Conservation (phyloP, 2,888 invertebrate genomes). For the Orchestes rusci region DNA sequence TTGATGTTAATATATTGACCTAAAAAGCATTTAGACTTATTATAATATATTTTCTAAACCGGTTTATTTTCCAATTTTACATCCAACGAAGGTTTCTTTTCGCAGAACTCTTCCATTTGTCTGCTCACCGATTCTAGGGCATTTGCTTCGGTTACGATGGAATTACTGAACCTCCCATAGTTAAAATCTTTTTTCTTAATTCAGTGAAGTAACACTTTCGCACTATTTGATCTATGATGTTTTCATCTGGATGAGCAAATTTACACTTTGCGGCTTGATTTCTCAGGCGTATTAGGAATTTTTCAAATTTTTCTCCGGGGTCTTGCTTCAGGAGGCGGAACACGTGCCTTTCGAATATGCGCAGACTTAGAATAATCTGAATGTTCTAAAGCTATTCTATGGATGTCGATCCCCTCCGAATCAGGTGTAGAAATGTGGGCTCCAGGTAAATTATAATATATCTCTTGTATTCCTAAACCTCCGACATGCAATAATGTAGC, state of each 20-base stretch:
- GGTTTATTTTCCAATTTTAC: too few species aligned
- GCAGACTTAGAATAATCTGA: slow-evolving; percentile 29
- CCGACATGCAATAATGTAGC: slow-evolving; percentile 29
- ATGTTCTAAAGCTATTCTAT: slow-evolving; percentile 19
- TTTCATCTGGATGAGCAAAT: slow-evolving; percentile 26
- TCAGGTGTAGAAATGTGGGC: slow-evolving; percentile 15
- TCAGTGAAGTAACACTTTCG: slow-evolving; percentile 16
- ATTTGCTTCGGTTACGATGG: slow-evolving; percentile 17
- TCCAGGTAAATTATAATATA: slow-evolving; percentile 26
- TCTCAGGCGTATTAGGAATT: slow-evolving; percentile 31
- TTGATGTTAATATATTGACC: too few species aligned
- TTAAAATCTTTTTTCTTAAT: slow-evolving; percentile 18
- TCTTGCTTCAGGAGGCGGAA: slow-evolving; percentile 32
- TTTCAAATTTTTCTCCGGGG: slow-evolving; percentile 33
- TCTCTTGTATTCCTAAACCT: slow-evolving; percentile 27
- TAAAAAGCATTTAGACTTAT: too few species aligned
- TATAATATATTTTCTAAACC: too few species aligned
- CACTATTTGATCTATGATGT: slow-evolving; percentile 20
- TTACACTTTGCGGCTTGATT: slow-evolving; percentile 32
- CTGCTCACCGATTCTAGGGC: slow-evolving; percentile 15
- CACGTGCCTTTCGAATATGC: slow-evolving; percentile 32
- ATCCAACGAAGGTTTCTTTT: too few species aligned
- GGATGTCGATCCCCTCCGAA: slow-evolving; percentile 6
- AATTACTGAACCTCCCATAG: slow-evolving; percentile 10
- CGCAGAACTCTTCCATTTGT: slow-evolving; percentile 14